Percentiles rank a stretch among this genome's conserved stretches.
Conservation (phyloP, 1,140 invertebrate genomes). For the Penaeus vannamei region DNA sequence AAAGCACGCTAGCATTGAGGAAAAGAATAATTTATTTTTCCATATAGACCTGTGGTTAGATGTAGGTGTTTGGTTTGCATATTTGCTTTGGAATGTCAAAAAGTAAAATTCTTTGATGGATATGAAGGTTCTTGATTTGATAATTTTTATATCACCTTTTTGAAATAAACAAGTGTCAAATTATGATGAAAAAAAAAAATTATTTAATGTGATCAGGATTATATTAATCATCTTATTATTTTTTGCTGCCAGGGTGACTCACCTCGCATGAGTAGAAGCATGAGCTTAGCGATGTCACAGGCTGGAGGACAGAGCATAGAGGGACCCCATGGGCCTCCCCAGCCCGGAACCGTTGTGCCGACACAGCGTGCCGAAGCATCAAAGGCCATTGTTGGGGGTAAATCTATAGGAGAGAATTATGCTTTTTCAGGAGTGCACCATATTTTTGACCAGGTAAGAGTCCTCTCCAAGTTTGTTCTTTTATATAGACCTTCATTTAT, state of each 20-base stretch:
- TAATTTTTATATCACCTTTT: too few relatives aligned
- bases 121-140: too few relatives aligned
- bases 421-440: slow-evolving; percentile 89
- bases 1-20: too few relatives aligned
- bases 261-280: slow-evolving; percentile 48
- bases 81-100: too few relatives aligned
- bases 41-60: too few relatives aligned
- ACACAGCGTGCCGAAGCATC: slow-evolving; percentile 75
- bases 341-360: slow-evolving; percentile 71
- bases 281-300: slow-evolving; percentile 44
- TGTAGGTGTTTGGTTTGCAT: too few relatives aligned
- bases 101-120: too few relatives aligned
- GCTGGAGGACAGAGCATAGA: slow-evolving; percentile 32
- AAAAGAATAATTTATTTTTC: too few relatives aligned
- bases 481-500: not conserved
- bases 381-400: slow-evolving; percentile 75
- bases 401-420: slow-evolving; percentile 85
- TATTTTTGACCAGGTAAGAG: slow-evolving; percentile 79
- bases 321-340: slow-evolving; percentile 28
- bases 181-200: too few relatives aligned
- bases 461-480: not conserved
- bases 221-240: too few relatives aligned
- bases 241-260: slow-evolving; percentile 48
- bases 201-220: too few relatives aligned
- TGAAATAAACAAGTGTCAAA: too few relatives aligned